Percentiles rank a stretch among this genome's conserved stretches.
Evolutionary conservation across 2,113 vertebrate species (phyloP).

Genomic region (Cyphomyrus discorhynchus): DNA sequence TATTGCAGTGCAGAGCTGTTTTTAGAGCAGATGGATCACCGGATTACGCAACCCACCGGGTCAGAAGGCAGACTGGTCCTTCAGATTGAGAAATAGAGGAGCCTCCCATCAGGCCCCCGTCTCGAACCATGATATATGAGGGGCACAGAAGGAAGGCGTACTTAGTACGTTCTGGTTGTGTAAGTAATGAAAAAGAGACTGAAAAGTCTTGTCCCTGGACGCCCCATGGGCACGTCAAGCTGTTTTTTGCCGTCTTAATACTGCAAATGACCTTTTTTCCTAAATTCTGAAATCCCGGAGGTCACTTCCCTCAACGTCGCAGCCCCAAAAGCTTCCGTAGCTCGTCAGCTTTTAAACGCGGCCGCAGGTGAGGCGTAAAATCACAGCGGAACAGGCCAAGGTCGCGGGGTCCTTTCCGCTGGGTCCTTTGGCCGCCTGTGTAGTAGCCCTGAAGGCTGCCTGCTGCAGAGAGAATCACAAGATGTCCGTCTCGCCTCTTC

Average conservation of each 20-base stretch:
- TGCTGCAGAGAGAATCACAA: background rate
- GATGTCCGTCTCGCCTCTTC: conserved; percentile 7
- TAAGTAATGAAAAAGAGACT: background rate
- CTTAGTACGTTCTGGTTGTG: background rate
- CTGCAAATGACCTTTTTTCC: background rate
- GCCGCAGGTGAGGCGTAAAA: background rate
- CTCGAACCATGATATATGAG: background rate
- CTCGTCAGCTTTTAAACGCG: background rate
- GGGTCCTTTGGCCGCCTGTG: background rate
- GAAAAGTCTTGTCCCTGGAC: background rate
- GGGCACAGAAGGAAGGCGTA: background rate
- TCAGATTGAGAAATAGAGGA: background rate
- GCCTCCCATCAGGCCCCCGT: background rate
- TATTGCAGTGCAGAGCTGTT: conserved; percentile 15
- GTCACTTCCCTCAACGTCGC: background rate
- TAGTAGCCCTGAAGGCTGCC: background rate
- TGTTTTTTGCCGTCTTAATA: background rate
- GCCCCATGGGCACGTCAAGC: too few species aligned
- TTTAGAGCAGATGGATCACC: conserved; percentile 31
- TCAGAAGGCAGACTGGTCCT: conserved; percentile 22
- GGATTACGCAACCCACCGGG: conserved; percentile 36
- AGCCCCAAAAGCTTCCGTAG: background rate
- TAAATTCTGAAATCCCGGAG: background rate
- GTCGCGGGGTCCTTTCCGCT: background rate
- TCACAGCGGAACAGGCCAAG: background rate